These are phyloP conservation scores for Julus scandinavius DNA, from an alignment of 2,888 invertebrate species.

Conservation along the genomic window DNA sequence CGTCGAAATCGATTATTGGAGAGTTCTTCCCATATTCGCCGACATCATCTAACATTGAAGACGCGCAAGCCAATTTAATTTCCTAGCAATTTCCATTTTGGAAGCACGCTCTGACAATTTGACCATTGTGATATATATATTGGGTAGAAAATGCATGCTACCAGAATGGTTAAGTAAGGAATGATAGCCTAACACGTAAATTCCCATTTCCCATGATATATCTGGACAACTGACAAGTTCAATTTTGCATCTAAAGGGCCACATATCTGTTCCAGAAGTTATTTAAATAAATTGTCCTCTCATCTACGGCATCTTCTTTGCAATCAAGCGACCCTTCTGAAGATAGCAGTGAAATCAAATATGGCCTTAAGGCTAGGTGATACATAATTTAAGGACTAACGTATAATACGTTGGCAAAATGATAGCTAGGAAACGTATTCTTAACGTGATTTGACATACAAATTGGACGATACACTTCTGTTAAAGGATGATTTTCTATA, in stretches of 20 bases:
- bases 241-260: background rate
- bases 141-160: background rate
- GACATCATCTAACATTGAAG: background rate
- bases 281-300: background rate
- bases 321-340: background rate
- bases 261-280: background rate
- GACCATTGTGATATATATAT: background rate
- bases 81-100: slow-evolving; percentile 30
- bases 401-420: too few relatives aligned
- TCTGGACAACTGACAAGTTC: background rate
- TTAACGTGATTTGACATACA: too few relatives aligned
- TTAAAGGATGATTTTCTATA: too few relatives aligned
- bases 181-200: background rate
- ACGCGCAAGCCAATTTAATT: background rate
- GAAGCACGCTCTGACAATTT: background rate
- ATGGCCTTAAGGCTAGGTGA: background rate
- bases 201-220: background rate
- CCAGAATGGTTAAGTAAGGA: background rate
- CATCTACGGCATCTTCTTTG: background rate
- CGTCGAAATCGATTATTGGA: slow-evolving; percentile 13
- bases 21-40: background rate
- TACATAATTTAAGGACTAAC: too few relatives aligned
- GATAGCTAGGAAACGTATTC: too few relatives aligned
- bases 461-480: too few relatives aligned
- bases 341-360: background rate